Evolutionary conservation across 2,797 vertebrate genomes (phyloP).

Genomic region (Acanthurus lineatus): DNA sequence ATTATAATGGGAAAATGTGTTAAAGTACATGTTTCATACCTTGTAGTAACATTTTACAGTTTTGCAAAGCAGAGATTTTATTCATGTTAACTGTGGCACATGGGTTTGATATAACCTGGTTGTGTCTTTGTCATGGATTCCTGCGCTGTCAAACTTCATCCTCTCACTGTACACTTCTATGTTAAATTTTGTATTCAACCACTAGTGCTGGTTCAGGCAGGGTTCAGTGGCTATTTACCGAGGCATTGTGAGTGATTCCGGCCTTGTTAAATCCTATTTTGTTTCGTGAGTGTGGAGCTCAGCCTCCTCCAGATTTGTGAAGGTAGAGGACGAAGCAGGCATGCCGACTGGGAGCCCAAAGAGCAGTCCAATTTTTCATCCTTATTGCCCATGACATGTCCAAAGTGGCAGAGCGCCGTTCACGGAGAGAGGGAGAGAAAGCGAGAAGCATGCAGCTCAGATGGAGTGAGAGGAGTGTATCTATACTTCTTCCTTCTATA

Average conservation of each 20-base stretch:
- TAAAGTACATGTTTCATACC: neutral
- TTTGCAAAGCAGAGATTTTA: neutral
- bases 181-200: constrained; percentile 56
- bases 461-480: constrained; percentile 41
- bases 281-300: constrained; percentile 69
- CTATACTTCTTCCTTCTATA: constrained; percentile 40
- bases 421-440: constrained; percentile 49
- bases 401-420: constrained; percentile 86
- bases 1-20: constrained; percentile 25
- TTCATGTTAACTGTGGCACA: constrained; percentile 9
- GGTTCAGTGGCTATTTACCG: constrained; percentile 76
- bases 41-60: neutral
- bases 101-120: constrained; percentile 13
- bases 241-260: constrained; percentile 76
- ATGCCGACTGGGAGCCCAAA: constrained; percentile 74
- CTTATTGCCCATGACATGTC: constrained; percentile 91
- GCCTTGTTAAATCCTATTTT: constrained; percentile 84
- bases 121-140: constrained; percentile 14
- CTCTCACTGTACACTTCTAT: constrained; percentile 18
- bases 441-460: constrained; percentile 44
- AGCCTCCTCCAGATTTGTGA: constrained; percentile 81
- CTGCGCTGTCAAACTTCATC: constrained; percentile 36
- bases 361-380: constrained; percentile 92
- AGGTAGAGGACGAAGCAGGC: constrained; percentile 73
- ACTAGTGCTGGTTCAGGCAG: constrained; percentile 55